These are phyloP conservation scores for Nesogale talazaci DNA, from an alignment of 2,113 vertebrate species.

Conservation along the genomic window DNA sequence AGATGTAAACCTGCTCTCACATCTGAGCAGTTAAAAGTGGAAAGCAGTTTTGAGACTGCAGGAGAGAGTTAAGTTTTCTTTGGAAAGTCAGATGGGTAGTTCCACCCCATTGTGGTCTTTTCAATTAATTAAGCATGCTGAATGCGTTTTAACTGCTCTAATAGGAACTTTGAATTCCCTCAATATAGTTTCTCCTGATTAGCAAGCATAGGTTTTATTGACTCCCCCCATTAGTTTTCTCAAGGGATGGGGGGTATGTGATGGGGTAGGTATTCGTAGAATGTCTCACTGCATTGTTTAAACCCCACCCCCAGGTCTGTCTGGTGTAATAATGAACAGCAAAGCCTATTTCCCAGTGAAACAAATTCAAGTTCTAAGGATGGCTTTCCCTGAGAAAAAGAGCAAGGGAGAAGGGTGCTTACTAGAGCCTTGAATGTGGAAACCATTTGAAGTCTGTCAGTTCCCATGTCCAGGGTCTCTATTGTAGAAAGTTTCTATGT, in stretches of 20 bases:
- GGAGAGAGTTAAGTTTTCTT: not conserved
- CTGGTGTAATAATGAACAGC: not conserved
- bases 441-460: conserved; percentile 48
- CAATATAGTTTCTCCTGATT: conserved; percentile 36
- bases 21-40: conserved; percentile 14
- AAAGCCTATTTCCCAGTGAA: conserved; percentile 49
- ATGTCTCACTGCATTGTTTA: not conserved
- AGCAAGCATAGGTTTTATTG: not conserved
- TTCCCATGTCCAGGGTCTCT: conserved; percentile 20
- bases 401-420: not conserved
- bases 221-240: not conserved
- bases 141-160: not conserved
- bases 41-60: conserved; percentile 24
- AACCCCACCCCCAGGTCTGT: not conserved
- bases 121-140: conserved; percentile 24
- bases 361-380: not conserved
- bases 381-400: conserved; percentile 48
- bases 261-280: not conserved
- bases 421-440: not conserved
- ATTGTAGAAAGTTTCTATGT: conserved; percentile 39
- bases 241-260: not conserved
- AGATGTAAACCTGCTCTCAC: not conserved
- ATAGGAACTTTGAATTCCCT: conserved; percentile 51
- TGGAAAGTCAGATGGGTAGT: conserved; percentile 43
- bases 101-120: conserved; percentile 50